Percentiles rank a stretch among this genome's conserved stretches.
Conservation (phyloP, 2,797 vertebrate genomes). For the Margarornis squamiger region DNA sequence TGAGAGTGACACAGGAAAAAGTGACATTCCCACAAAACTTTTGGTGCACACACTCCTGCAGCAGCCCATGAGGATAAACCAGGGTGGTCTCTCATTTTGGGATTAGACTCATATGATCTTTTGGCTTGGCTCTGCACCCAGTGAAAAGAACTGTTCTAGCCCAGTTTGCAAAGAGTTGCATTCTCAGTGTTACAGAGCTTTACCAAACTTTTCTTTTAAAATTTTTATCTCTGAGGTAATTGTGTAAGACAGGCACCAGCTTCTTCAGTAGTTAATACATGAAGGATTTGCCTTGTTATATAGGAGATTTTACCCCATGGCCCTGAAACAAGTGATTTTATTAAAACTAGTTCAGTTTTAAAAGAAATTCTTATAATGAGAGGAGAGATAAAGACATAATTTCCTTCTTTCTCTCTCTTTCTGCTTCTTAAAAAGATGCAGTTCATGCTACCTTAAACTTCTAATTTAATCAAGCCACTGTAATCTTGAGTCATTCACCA, state of each 20-base stretch:
- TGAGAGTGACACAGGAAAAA: slow-evolving; percentile 9
- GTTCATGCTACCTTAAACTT: not conserved
- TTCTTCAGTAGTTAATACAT: not conserved
- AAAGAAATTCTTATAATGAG: not conserved
- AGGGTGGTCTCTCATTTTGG: not conserved
- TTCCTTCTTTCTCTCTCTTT: not conserved
- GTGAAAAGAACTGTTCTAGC: not conserved
- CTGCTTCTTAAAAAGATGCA: not conserved
- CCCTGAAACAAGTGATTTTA: not conserved
- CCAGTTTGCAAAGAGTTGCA: not conserved
- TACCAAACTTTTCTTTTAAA: not conserved
- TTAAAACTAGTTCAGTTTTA: not conserved
- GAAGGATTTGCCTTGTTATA: not conserved
- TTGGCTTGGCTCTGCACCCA: slow-evolving; percentile 14
- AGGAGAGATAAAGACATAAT: not conserved
- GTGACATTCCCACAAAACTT: not conserved
- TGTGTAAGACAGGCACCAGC: not conserved
- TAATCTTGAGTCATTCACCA: not conserved
- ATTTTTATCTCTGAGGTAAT: not conserved
- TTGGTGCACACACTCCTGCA: not conserved
- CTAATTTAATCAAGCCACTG: not conserved
- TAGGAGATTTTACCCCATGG: not conserved
- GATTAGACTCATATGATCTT: not conserved
- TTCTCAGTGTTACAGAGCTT: not conserved
- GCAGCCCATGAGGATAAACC: not conserved